Base-by-base conservation (phyloP, 2,888 invertebrate species). In the Lasioglossum pauxillum region DNA sequence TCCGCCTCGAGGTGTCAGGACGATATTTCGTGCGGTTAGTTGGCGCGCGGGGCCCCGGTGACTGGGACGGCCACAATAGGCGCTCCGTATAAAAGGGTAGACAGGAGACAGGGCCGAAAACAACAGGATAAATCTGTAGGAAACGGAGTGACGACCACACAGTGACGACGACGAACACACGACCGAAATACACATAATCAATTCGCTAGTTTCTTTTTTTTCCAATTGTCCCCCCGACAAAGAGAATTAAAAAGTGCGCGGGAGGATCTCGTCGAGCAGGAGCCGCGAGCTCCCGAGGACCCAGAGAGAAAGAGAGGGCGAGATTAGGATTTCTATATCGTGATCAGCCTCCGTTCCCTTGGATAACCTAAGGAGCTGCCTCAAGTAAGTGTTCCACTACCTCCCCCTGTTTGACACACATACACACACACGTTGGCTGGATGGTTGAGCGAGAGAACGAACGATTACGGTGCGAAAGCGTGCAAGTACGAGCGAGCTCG, bases 1-100 rank as follows among this genome's bases (percentile, higher is more conserved):
- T 81, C 82, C 84, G 82, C 79, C 82, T 89, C 86, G 91, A 90
- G 84, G 86, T 84, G 84, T 80, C 77, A 64, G 67, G 72, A 87
- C 83, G 91, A 94, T 92, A 93, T 92, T 94, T 94, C 92, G 93
- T 93, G 92, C 91, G 94, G 94, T 95, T 95, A 95, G 95, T 95
- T 95, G 94, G 94, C 95, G 95, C 95, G 95, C 95, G 95, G 94
- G 95, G 94, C 93, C 95, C 95, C 95, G 93, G 93, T 94, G 94
- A 95, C 92, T 94, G 94, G 93, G 94, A 95, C 95, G 94, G 93
- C 91, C 92, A 85, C 90, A 90, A 92, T 88, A 92, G 90, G 86
- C 87, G 78, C 81, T 90, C 80, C 82, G 90, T 87, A 90, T 87
- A 85, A 83, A 88, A 84, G 79, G 80, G 88, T 79, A 88, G 85